These are phyloP conservation scores for Zonitis immaculata DNA, from an alignment of 2,888 invertebrate species.

Conservation along the genomic window DNA sequence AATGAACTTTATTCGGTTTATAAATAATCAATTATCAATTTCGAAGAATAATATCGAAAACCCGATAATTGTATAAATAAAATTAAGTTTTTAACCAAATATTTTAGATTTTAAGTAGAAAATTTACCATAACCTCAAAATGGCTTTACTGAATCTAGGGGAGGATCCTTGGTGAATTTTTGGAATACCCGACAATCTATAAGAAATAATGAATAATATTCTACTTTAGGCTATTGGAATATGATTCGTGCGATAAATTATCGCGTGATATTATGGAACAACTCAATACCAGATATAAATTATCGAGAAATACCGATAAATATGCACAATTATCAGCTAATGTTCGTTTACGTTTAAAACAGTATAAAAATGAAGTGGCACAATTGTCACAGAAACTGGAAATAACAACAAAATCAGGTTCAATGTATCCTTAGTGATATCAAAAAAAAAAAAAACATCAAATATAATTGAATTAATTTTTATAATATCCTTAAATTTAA, in stretches of 20 bases:
- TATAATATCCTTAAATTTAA: too few relatives aligned
- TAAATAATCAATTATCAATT: too few relatives aligned
- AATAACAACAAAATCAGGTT: conserved; percentile 46
- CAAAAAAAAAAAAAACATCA: not conserved
- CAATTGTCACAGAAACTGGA: conserved; percentile 57
- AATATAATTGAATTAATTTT: conserved; percentile 12
- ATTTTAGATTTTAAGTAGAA: not conserved
- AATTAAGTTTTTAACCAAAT: too few relatives aligned
- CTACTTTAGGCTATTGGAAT: conserved; percentile 56
- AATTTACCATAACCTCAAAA: conserved; percentile 22
- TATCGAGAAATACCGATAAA: conserved; percentile 52
- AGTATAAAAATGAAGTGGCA: conserved; percentile 56
- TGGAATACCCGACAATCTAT: conserved; percentile 5
- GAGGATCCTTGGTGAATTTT: conserved; percentile 49
- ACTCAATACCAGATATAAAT: conserved; percentile 54
- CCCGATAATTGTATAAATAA: too few relatives aligned
- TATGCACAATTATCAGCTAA: conserved; percentile 57
- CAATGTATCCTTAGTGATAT: conserved; percentile 45
- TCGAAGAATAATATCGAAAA: too few relatives aligned
- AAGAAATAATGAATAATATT: conserved; percentile 9
- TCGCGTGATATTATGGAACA: conserved; percentile 60
- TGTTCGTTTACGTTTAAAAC: conserved; percentile 58
- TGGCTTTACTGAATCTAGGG: conserved; percentile 49
- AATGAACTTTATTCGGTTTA: too few relatives aligned
- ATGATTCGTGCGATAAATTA: conserved; percentile 62